Evolutionary conservation across 2,797 vertebrate species (phyloP).

Genomic region (Enteromius argenteus): DNA sequence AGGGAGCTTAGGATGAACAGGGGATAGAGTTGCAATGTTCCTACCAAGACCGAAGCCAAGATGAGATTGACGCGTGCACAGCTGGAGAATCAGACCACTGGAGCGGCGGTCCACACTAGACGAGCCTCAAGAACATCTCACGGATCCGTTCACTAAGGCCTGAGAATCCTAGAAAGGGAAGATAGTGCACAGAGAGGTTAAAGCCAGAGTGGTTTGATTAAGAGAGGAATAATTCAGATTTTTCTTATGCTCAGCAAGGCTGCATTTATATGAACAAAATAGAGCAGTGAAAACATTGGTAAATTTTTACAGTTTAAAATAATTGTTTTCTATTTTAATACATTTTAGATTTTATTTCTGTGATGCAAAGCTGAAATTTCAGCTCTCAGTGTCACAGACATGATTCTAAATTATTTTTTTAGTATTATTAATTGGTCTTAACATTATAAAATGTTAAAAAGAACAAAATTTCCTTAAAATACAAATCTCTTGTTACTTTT

Average conservation of each 20-base stretch:
- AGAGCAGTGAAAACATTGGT: background rate
- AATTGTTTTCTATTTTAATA: background rate
- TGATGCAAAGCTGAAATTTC: background rate
- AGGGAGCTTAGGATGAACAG: constrained; percentile 64
- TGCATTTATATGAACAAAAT: background rate
- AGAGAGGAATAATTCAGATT: background rate
- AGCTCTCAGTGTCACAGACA: background rate
- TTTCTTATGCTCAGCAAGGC: background rate
- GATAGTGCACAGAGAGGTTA: constrained; percentile 13
- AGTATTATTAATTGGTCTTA: background rate
- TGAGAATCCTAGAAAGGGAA: constrained; percentile 45
- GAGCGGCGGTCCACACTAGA: constrained; percentile 35
- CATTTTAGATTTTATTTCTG: background rate
- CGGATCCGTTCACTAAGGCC: constrained; percentile 46
- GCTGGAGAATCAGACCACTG: constrained; percentile 49
- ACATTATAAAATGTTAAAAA: background rate
- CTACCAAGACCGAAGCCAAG: constrained; percentile 51
- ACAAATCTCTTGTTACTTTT: background rate
- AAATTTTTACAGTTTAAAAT: background rate
- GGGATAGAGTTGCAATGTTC: constrained; percentile 56
- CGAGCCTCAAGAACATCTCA: constrained; percentile 55
- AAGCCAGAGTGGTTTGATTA: constrained; percentile 1
- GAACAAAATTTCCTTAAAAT: background rate
- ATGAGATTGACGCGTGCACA: constrained; percentile 52
- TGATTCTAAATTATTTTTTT: background rate